Conservation (phyloP, 2,888 invertebrate genomes). For the Aspidiotus rigidus region DNA sequence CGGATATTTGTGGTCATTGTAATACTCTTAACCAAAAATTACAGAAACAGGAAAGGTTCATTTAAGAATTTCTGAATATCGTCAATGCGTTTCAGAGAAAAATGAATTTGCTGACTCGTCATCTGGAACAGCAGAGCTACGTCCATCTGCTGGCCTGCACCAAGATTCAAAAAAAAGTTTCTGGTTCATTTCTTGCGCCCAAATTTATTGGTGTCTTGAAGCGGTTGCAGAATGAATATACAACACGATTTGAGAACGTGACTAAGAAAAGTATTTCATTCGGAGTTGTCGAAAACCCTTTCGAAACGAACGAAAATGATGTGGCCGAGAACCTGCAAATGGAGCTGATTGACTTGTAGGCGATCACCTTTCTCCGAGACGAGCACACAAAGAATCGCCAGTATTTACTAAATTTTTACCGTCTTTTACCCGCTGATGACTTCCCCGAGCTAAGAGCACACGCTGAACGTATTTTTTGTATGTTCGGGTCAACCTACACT, state of each 20-base stretch:
- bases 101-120: background rate
- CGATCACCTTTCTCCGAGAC: background rate
- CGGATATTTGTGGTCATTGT: no score
- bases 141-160: background rate
- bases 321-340: background rate
- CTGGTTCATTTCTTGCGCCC: background rate
- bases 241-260: background rate
- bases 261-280: background rate
- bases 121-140: background rate
- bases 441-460: no score
- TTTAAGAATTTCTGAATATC: background rate
- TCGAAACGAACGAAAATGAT: background rate
- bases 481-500: no score
- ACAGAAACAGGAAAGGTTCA: no score
- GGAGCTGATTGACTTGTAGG: background rate
- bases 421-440: no score
- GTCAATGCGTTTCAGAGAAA: background rate
- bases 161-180: slow-evolving; percentile 1
- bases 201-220: background rate
- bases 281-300: background rate
- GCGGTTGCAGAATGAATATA: background rate
- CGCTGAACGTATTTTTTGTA: no score
- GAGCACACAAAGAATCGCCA: no score
- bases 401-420: no score
- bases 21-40: no score